Conservation (phyloP, 2,888 invertebrate genomes). For the Pollenia amentaria region DNA sequence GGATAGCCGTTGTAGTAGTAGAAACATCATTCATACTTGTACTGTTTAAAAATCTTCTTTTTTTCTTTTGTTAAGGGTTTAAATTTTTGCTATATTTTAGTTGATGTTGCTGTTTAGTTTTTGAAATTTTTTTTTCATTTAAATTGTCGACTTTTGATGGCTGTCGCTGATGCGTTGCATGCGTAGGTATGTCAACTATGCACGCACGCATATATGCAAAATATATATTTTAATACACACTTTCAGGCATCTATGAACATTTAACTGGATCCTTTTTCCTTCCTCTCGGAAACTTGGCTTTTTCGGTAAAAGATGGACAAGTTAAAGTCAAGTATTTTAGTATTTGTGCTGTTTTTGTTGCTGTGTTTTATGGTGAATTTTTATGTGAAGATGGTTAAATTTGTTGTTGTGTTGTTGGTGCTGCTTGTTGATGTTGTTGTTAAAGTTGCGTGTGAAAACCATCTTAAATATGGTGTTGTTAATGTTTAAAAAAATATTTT, state of each 20-base stretch:
- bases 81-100: slow-evolving; percentile 49
- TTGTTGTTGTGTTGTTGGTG: slow-evolving; percentile 23
- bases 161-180: slow-evolving; percentile 77
- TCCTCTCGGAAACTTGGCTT: slow-evolving; percentile 56
- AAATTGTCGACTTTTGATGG: slow-evolving; percentile 73
- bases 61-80: slow-evolving; percentile 54
- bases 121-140: slow-evolving; percentile 57
- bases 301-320: slow-evolving; percentile 72
- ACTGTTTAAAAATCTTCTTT: slow-evolving; percentile 40
- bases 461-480: slow-evolving; percentile 75
- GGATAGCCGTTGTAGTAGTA: slow-evolving; percentile 57
- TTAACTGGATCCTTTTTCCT: slow-evolving; percentile 44
- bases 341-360: slow-evolving; percentile 9
- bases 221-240: slow-evolving; percentile 61
- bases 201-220: slow-evolving; percentile 81
- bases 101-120: slow-evolving; percentile 35
- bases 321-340: slow-evolving; percentile 72
- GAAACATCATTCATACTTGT: slow-evolving; percentile 71
- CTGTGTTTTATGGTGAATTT: slow-evolving; percentile 1
- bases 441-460: slow-evolving; percentile 75
- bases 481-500: slow-evolving; percentile 67
- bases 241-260: slow-evolving; percentile 28
- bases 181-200: slow-evolving; percentile 83
- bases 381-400: slow-evolving; percentile 58
- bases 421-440: slow-evolving; percentile 51